Conservation (phyloP, 2,888 invertebrate species). For the Schizaphis graminum region DNA sequence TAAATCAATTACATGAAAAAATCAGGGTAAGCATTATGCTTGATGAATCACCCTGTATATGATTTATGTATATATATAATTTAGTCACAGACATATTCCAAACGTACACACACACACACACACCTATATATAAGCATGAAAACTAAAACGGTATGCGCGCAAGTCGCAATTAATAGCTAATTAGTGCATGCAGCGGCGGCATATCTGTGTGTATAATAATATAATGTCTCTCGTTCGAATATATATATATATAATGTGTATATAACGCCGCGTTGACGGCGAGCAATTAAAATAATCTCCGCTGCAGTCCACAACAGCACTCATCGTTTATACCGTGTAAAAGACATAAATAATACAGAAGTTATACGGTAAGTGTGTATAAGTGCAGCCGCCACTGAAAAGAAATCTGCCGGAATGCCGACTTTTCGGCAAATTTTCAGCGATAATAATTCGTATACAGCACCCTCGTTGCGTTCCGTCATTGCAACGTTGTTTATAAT, state of each 20-base stretch:
- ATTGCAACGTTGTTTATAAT: background rate
- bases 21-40: no score
- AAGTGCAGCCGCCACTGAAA: background rate
- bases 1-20: no score
- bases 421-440: conserved; percentile 11
- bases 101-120: background rate
- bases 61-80: background rate
- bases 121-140: background rate
- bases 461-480: background rate
- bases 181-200: conserved; percentile 32
- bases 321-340: background rate
- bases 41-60: no score
- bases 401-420: conserved; percentile 20
- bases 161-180: conserved; percentile 33
- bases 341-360: background rate
- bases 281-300: conserved; percentile 48
- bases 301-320: background rate
- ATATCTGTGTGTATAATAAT: background rate
- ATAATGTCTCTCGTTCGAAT: background rate
- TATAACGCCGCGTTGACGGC: background rate
- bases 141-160: background rate
- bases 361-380: background rate
- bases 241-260: background rate
- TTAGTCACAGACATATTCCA: background rate
- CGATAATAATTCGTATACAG: background rate